Evolutionary conservation across 2,113 vertebrate species (phyloP), one percentile per base, ranked within the genome.

Genomic region (Nannobrachium achirus): DNA sequence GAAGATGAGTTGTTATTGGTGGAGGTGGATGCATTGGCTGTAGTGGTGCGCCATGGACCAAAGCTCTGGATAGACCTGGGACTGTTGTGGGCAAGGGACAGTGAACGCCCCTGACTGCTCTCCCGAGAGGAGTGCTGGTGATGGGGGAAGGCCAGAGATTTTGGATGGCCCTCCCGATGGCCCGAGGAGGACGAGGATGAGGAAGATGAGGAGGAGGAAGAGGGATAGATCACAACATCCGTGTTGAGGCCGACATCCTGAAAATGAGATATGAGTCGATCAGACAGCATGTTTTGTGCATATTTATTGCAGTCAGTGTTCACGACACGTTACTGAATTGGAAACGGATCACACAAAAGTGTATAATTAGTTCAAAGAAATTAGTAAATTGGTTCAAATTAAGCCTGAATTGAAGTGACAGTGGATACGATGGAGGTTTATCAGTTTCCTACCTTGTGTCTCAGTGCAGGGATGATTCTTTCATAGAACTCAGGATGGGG

Each of bases 401-500:
- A 42, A 39, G 11, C 7, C 16, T 8, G 4, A 19, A 58, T 8
- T 42, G 20, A 33, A 46, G 48, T 9, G 19, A 65, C 55, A 3
- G n/a, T 40, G 16, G 19, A 25, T 11, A 13, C 15, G n/a, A 61
- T 1, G 13, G 11, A 16, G 1, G 1, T 8, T 10, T 65, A 48
- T 48, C 16, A 20, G 9, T 52, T 48, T 39, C 52, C 11, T 83
- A 90, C 92, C 91, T 92, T 88, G 63, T 88, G 83, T 70, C 79
- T 73, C 16, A 93, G 84, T 6, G 92, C 78, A 2, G 91, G 89
- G 19, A 93, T 79, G 38, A 93, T 83, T 67, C 89, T 87, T 76
- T 92, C 89, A 73, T 95, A 93, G 65, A 93, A 92, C 58, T 93
- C 88, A 2, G 92, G 90, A 74, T 91, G 86, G 18, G 94, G 93